Conservation (phyloP, 2,797 vertebrate genomes). For the Rhinogobio ventralis region DNA sequence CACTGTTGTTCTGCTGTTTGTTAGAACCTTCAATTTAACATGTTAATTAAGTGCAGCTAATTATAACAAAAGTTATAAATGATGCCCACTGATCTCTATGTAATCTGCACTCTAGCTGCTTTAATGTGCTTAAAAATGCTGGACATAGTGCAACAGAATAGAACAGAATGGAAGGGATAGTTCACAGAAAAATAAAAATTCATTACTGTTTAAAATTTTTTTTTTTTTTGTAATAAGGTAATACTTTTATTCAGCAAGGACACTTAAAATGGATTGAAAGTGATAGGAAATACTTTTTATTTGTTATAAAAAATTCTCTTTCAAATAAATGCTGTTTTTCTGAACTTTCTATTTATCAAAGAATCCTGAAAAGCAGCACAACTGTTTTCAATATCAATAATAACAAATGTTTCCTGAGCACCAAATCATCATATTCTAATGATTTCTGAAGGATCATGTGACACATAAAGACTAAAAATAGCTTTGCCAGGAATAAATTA, state of each 20-base stretch:
- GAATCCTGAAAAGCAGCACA: background rate
- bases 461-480: too few relatives aligned
- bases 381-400: background rate
- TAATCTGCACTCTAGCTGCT: background rate
- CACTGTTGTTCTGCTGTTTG: slow-evolving; percentile 17
- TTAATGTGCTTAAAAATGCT: background rate
- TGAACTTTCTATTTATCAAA: background rate
- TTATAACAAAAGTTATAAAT: slow-evolving; percentile 9
- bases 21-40: background rate
- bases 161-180: background rate
- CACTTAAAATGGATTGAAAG: background rate
- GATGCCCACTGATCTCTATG: slow-evolving; percentile 9
- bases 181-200: background rate
- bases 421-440: too few relatives aligned
- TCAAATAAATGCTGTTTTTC: background rate
- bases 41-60: slow-evolving; percentile 8
- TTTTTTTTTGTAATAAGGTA: background rate
- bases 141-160: background rate
- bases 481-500: background rate
- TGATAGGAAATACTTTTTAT: background rate
- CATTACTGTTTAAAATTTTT: background rate
- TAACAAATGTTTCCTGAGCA: too few relatives aligned
- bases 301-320: background rate
- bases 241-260: background rate
- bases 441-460: too few relatives aligned